Conservation (phyloP, 2,888 invertebrate genomes). For the Drosophila stalkeri region DNA sequence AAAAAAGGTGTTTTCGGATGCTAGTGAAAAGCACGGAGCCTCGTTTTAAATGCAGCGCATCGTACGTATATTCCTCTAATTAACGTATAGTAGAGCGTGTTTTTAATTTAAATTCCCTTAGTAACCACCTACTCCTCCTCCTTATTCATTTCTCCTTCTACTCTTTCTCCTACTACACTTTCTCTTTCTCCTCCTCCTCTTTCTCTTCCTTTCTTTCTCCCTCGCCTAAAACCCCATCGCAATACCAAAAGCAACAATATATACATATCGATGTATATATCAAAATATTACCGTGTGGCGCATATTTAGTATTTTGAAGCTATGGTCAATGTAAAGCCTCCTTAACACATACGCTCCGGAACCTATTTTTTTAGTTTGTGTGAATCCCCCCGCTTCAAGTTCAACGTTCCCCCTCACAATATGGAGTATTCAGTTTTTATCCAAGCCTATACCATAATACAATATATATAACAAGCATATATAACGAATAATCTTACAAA, state of each 20-base stretch:
- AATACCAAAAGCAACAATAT: conserved; percentile 1
- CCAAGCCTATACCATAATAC: conserved; percentile 13
- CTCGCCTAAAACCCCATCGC: not conserved
- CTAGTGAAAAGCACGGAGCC: conserved; percentile 1
- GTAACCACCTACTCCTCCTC: not conserved
- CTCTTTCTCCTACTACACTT: not conserved
- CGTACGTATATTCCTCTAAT: not conserved
- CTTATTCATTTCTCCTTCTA: not conserved
- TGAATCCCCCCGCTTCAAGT: not conserved
- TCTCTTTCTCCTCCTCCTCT: not conserved
- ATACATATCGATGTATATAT: not conserved
- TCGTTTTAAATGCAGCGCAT: conserved; percentile 3
- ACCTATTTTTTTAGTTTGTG: conserved; percentile 7
- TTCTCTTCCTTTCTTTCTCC: not conserved
- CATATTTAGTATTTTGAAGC: not conserved
- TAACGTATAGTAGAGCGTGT: conserved; percentile 11
- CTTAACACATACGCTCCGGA: not conserved
- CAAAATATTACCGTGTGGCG: conserved; percentile 1
- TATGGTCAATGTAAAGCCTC: conserved; percentile 8
- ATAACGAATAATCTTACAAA: conserved; percentile 51
- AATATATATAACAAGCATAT: conserved; percentile 35
- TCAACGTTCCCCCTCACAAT: conserved; percentile 5
- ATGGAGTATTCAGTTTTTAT: conserved; percentile 11
- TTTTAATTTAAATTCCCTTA: not conserved
- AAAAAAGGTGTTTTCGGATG: conserved; percentile 16